These are phyloP conservation scores for Monoplex corrugatus DNA, from an alignment of 2,888 invertebrate species.

Conservation along the genomic window DNA sequence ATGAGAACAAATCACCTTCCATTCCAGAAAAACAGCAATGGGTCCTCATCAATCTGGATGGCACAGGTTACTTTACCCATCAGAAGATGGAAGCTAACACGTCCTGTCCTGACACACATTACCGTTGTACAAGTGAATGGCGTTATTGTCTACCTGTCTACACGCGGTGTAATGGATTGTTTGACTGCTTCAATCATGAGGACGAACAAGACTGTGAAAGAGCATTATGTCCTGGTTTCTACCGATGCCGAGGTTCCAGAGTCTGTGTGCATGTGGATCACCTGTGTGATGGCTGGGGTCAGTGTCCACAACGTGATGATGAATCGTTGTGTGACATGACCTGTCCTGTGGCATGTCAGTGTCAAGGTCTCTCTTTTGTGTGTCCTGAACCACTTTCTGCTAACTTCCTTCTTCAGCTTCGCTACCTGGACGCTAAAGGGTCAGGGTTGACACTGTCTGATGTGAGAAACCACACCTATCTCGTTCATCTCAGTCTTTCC, in stretches of 20 bases:
- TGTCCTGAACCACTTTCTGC: not conserved
- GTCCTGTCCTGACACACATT: slow-evolving; percentile 17
- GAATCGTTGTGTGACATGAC: not conserved
- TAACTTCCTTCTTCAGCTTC: not conserved
- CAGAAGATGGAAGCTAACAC: not conserved
- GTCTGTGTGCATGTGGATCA: slow-evolving; percentile 23
- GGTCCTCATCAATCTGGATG: not conserved
- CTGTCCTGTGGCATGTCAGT: not conserved
- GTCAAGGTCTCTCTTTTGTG: slow-evolving; percentile 14
- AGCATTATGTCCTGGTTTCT: slow-evolving; percentile 17
- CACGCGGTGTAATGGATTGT: slow-evolving; percentile 38
- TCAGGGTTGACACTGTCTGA: not conserved
- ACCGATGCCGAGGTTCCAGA: slow-evolving; percentile 15
- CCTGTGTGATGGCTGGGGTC: slow-evolving; percentile 35
- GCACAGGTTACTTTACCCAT: not conserved
- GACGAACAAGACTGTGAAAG: slow-evolving; percentile 36
- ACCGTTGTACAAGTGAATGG: not conserved
- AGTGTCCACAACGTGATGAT: slow-evolving; percentile 34
- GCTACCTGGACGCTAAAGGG: slow-evolving; percentile 18
- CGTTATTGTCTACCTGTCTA: slow-evolving; percentile 40
- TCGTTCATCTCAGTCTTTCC: not conserved
- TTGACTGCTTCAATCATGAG: slow-evolving; percentile 26
- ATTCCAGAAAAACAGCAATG: too few relatives aligned
- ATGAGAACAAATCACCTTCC: too few relatives aligned
- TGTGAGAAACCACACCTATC: not conserved